These are phyloP conservation scores for Botrylloides violaceus DNA, from an alignment of 23 tunicate genomes.

Conservation along the genomic window DNA sequence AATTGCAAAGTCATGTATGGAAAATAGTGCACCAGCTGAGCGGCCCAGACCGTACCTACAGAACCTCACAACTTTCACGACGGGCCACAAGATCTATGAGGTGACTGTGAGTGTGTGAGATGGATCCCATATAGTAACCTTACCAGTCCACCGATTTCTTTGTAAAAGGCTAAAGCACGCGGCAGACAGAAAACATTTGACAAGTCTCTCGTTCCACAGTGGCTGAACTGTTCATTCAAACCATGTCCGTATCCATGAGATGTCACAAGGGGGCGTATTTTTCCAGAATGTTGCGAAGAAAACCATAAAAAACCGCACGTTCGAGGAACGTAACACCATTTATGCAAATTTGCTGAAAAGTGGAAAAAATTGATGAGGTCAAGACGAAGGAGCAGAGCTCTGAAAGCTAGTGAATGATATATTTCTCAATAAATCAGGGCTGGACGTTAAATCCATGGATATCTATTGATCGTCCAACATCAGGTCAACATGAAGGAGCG, in stretches of 20 bases:
- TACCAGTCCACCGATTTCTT: constrained; percentile 67
- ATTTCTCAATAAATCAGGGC: too few species aligned
- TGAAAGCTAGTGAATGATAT: too few species aligned
- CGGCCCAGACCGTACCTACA: too few species aligned
- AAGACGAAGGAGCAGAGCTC: too few species aligned
- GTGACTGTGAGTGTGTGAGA: too few species aligned
- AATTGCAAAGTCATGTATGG: too few species aligned
- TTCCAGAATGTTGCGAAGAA: constrained; percentile 26
- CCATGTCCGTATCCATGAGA: constrained; percentile 26
- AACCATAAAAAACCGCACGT: constrained; percentile 70
- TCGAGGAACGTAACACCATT: constrained; percentile 71
- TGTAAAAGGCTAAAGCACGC: constrained; percentile 34
- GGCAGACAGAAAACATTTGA: constrained; percentile 48
- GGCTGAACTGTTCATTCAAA: constrained; percentile 44
- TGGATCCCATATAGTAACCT: background rate
- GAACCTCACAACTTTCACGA: background rate
- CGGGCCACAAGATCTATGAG: too few species aligned
- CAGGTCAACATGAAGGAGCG: too few species aligned
- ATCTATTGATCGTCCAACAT: background rate
- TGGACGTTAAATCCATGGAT: too few species aligned
- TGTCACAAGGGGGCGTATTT: constrained; percentile 49
- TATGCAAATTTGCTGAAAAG: constrained; percentile 73
- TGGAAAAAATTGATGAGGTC: background rate
- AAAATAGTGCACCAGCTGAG: too few species aligned
- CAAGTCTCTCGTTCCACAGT: constrained; percentile 63